phyloP scores from a whole-genome alignment of 2,113 vertebrate species.

The Salvelinus alpinus region DNA sequence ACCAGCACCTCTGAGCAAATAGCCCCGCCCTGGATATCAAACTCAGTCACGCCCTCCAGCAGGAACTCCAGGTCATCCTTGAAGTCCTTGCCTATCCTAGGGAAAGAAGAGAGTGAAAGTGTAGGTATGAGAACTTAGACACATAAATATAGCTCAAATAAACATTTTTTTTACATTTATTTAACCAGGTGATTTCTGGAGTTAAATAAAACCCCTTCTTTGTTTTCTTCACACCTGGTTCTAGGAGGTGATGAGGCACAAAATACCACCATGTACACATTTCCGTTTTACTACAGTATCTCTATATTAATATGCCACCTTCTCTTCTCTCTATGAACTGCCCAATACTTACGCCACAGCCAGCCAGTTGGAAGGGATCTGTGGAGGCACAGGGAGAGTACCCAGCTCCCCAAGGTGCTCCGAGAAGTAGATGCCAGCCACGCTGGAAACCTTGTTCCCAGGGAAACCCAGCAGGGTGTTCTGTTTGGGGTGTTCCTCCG shows the following conservation, averaged over 20 bases:
- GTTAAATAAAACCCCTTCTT: too few relatives aligned
- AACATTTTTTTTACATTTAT: too few relatives aligned
- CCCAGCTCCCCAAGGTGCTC: constrained; percentile 63
- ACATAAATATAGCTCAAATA: too few relatives aligned
- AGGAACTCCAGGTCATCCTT: constrained; percentile 70
- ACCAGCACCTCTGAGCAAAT: constrained; percentile 67
- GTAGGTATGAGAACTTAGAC: too few relatives aligned
- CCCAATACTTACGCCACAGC: constrained; percentile 77
- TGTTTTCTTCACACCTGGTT: too few relatives aligned
- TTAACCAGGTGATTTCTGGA: too few relatives aligned
- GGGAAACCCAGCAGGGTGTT: constrained; percentile 77
- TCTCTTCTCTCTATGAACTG: neutral
- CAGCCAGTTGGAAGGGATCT: constrained; percentile 82
- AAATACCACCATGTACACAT: too few relatives aligned
- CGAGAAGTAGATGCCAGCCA: constrained; percentile 87
- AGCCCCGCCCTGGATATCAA: constrained; percentile 48
- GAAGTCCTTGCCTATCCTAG: constrained; percentile 69
- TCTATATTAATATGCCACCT: neutral
- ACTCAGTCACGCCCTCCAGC: constrained; percentile 66
- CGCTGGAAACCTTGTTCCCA: constrained; percentile 84
- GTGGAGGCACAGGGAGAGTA: constrained; percentile 70
- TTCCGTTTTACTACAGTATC: neutral
- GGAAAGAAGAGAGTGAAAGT: constrained; percentile 1
- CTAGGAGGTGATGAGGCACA: too few relatives aligned
- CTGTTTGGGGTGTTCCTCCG: constrained; percentile 63